Percentiles rank a stretch among this genome's conserved stretches.
Evolutionary conservation across 2,888 invertebrate species (phyloP).

Genomic region (Acrocyrtus sp.): DNA sequence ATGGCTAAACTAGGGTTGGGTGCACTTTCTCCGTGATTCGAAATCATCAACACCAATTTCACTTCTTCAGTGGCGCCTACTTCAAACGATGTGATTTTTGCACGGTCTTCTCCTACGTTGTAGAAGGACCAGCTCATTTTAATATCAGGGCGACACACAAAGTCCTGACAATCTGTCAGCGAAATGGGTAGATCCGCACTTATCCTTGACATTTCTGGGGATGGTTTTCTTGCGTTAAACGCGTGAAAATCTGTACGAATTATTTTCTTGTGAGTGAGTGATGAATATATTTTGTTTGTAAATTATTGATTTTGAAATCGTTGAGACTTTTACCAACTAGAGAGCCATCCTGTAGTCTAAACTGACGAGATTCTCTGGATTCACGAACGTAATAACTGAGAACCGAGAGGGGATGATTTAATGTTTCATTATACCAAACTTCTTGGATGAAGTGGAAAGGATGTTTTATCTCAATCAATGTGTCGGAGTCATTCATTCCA

Average conservation of each 20-base stretch:
- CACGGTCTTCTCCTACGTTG: background rate
- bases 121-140: slow-evolving; percentile 9
- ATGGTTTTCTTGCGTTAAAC: slow-evolving; percentile 10
- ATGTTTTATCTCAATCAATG: background rate
- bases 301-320: too few relatives aligned
- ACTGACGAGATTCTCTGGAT: too few relatives aligned
- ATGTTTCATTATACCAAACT: slow-evolving; percentile 32
- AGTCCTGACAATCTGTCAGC: slow-evolving; percentile 5
- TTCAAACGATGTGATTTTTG: background rate
- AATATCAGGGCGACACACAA: slow-evolving; percentile 16
- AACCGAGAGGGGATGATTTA: background rate
- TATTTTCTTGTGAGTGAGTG: too few relatives aligned
- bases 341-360: too few relatives aligned
- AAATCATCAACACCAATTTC: slow-evolving; percentile 7
- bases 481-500: slow-evolving; percentile 24
- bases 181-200: background rate
- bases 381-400: background rate
- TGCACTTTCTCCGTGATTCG: slow-evolving; percentile 28
- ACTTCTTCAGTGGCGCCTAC: slow-evolving; percentile 15
- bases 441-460: slow-evolving; percentile 16
- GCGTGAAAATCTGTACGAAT: slow-evolving; percentile 4
- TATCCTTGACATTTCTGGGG: background rate
- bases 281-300: too few relatives aligned
- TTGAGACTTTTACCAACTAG: too few relatives aligned
- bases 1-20: background rate